Conservation (phyloP, 2,113 vertebrate genomes). For the Hippocampus barbouri region DNA sequence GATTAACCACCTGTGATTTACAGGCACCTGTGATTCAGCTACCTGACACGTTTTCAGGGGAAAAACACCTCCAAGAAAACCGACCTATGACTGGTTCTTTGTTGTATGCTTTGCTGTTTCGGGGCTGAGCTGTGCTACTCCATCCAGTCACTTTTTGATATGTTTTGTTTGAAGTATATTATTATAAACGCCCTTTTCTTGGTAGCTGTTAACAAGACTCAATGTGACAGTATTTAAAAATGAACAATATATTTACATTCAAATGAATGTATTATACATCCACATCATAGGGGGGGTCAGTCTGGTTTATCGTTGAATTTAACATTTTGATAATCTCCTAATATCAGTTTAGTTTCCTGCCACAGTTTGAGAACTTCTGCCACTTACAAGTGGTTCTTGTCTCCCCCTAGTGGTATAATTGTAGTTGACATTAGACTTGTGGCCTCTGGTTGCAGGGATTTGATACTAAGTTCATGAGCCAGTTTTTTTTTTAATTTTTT, state of each 20-base stretch:
- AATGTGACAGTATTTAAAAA: neutral
- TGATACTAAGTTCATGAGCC: conserved; percentile 26
- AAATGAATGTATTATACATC: neutral
- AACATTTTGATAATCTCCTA: neutral
- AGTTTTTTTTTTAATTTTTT: conserved; percentile 4
- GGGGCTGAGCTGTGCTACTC: neutral
- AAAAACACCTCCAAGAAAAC: conserved; percentile 42
- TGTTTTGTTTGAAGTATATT: neutral
- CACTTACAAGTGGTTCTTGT: conserved; percentile 35
- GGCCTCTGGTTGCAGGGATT: conserved; percentile 1
- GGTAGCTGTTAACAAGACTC: neutral
- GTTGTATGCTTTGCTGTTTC: neutral
- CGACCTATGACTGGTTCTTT: neutral
- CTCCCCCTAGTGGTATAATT: conserved; percentile 56
- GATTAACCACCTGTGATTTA: conserved; percentile 63
- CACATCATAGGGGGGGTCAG: no score
- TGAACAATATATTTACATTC: neutral
- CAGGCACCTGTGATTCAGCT: conserved; percentile 55
- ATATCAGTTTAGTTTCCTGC: neutral
- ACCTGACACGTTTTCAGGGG: conserved; percentile 55
- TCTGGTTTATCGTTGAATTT: neutral
- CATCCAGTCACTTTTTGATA: neutral
- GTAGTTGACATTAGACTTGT: neutral
- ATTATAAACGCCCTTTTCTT: conserved; percentile 13
- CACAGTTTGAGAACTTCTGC: neutral